Conservation (phyloP, 2,888 invertebrate genomes). For the Cheilosia pagana region DNA sequence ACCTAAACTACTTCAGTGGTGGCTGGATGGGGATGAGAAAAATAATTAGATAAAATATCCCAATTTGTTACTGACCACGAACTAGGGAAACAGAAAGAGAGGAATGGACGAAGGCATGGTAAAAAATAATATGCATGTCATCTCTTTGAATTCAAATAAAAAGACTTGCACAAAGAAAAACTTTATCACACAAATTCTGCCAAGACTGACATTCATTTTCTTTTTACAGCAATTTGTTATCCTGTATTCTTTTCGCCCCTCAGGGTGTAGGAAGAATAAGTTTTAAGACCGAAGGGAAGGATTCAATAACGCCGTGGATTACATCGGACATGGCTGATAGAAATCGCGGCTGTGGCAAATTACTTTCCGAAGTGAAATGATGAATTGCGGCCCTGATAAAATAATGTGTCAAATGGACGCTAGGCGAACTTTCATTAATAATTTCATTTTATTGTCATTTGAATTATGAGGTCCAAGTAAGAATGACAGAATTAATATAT, state of each 20-base stretch:
- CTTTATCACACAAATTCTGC: constrained; percentile 6
- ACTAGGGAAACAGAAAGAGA: neutral
- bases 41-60: constrained; percentile 30
- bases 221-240: constrained; percentile 44
- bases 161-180: neutral
- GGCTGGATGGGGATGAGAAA: neutral
- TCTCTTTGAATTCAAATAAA: constrained; percentile 3
- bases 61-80: constrained; percentile 50
- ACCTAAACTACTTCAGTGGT: neutral
- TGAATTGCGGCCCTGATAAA: constrained; percentile 30
- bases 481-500: too few species aligned
- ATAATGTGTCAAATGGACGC: constrained; percentile 27
- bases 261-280: neutral
- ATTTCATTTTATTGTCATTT: constrained; percentile 5
- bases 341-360: constrained; percentile 53
- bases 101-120: constrained; percentile 13
- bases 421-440: constrained; percentile 6
- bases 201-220: constrained; percentile 38
- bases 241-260: constrained; percentile 1
- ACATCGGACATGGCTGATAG: constrained; percentile 31
- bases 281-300: neutral
- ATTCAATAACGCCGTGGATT: constrained; percentile 21
- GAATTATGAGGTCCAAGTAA: too few species aligned
- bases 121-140: constrained; percentile 43
- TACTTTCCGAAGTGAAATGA: constrained; percentile 47